Evolutionary conservation across 2,797 vertebrate species (phyloP).

Genomic region (Neoniphon sammara): DNA sequence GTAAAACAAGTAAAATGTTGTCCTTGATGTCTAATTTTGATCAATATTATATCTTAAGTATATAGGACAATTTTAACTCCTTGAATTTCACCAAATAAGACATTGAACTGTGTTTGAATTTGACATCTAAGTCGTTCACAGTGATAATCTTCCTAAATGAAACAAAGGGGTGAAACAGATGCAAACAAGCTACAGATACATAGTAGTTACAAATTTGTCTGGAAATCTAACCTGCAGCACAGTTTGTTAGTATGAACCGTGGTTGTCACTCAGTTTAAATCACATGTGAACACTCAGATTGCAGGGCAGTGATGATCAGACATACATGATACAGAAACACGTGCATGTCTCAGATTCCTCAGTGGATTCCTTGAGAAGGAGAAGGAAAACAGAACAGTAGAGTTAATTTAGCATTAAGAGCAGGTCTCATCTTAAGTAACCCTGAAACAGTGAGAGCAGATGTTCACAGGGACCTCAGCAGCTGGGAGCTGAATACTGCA

Average conservation of each 20-base stretch:
- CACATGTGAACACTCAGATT: conserved; percentile 11
- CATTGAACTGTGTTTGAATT: not conserved
- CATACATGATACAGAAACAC: conserved; percentile 43
- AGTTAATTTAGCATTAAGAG: conserved; percentile 74
- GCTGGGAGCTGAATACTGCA: conserved; percentile 53
- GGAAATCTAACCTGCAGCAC: not conserved
- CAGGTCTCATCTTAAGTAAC: conserved; percentile 65
- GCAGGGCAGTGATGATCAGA: conserved; percentile 19
- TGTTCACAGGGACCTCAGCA: conserved; percentile 60
- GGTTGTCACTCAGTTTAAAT: conserved; percentile 20
- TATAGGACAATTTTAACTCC: too few relatives aligned
- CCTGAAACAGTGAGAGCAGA: conserved; percentile 72
- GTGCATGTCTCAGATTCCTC: conserved; percentile 59
- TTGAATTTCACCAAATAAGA: too few relatives aligned
- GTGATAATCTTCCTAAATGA: not conserved
- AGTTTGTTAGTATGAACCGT: not conserved
- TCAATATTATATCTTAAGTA: not conserved
- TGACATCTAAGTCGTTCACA: not conserved
- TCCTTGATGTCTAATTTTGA: not conserved
- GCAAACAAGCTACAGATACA: not conserved
- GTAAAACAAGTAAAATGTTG: too few relatives aligned
- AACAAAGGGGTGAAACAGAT: conserved; percentile 7
- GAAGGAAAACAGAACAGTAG: conserved; percentile 39
- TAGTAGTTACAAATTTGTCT: not conserved
- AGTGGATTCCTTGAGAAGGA: conserved; percentile 43